These are phyloP conservation scores for Chaetops frenatus DNA, from an alignment of 2,113 vertebrate genomes.

Conservation along the genomic window DNA sequence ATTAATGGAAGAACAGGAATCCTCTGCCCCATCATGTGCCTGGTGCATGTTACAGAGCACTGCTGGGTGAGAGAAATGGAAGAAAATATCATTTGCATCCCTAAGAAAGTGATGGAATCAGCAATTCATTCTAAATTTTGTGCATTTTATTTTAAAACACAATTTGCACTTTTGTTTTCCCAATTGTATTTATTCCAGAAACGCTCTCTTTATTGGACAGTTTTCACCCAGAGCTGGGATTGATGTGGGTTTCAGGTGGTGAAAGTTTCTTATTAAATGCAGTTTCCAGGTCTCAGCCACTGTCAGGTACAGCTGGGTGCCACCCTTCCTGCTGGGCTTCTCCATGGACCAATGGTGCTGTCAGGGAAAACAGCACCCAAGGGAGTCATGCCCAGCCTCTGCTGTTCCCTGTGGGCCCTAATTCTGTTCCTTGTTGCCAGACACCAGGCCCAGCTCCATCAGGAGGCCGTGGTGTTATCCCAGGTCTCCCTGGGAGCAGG, in stretches of 20 bases:
- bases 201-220: neutral
- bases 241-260: neutral
- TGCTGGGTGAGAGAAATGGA: neutral
- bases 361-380: neutral
- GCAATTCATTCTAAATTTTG: neutral
- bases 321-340: rapidly evolving
- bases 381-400: neutral
- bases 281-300: neutral
- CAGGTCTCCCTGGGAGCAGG: neutral
- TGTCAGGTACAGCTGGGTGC: rapidly evolving
- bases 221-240: neutral
- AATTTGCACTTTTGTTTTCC: neutral
- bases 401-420: neutral
- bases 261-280: neutral
- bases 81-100: neutral
- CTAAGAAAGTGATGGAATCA: neutral
- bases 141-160: neutral
- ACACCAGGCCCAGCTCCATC: rapidly evolving
- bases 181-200: neutral
- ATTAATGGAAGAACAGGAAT: neutral
- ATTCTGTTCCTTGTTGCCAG: neutral
- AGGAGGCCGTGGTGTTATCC: neutral
- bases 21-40: neutral
- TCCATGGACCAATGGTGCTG: rapidly evolving
- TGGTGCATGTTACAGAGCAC: rapidly evolving